phyloP scores from a whole-genome alignment of 2,113 vertebrate species.

The Scatophagus argus region DNA sequence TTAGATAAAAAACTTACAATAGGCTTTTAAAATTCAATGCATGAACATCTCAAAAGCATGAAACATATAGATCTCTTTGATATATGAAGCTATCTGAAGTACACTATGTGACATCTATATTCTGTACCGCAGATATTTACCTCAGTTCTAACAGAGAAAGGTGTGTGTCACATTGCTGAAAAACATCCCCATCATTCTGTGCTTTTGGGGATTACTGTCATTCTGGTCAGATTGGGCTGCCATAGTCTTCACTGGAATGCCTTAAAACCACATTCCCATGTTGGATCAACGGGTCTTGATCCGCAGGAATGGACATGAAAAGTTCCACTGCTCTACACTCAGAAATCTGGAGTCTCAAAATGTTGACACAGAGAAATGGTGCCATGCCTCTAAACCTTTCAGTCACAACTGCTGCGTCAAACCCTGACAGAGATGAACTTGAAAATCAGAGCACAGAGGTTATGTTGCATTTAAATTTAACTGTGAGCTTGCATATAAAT shows the following conservation, averaged over 20 bases:
- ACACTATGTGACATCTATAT: not conserved
- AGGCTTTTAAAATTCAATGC: not conserved
- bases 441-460: not conserved
- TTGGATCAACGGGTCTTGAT: constrained; percentile 67
- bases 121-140: not conserved
- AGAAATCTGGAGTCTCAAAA: constrained; percentile 37
- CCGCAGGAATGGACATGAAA: constrained; percentile 67
- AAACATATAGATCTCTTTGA: not conserved
- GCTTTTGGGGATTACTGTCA: constrained; percentile 45
- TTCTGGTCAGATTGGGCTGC: constrained; percentile 46
- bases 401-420: not conserved
- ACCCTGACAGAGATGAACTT: not conserved
- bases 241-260: constrained; percentile 67
- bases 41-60: no score
- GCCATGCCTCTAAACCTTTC: not conserved
- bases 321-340: constrained; percentile 37
- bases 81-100: not conserved
- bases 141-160: not conserved
- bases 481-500: not conserved
- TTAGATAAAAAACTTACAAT: not conserved
- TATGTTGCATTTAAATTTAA: not conserved
- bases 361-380: constrained; percentile 29
- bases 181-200: constrained; percentile 21
- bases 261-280: constrained; percentile 76
- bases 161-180: not conserved